Conservation (phyloP, 2,113 vertebrate genomes). For the Myrmecobius fasciatus region DNA sequence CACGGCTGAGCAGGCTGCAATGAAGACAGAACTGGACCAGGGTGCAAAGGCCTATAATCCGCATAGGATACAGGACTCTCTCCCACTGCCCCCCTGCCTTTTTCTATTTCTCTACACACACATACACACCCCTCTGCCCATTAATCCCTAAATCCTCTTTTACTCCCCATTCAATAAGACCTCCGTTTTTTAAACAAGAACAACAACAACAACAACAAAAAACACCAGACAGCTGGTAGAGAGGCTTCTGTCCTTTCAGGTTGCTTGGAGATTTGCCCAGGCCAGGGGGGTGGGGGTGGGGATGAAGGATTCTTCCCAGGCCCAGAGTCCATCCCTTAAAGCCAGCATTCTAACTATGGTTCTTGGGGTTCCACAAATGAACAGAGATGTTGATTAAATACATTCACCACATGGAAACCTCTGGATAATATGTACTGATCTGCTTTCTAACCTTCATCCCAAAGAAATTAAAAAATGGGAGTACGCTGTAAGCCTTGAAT, state of each 20-base stretch:
- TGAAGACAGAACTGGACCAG: not conserved
- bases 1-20: not conserved
- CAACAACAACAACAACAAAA: too few relatives aligned
- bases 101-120: not conserved
- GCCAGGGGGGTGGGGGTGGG: too few relatives aligned
- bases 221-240: not conserved
- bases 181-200: not conserved
- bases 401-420: not conserved
- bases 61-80: not conserved
- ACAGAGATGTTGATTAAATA: not conserved
- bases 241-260: not conserved
- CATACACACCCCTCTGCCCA: not conserved
- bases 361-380: not conserved
- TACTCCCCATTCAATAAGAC: not conserved
- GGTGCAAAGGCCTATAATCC: not conserved
- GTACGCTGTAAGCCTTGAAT: not conserved
- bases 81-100: not conserved
- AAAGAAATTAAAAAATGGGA: not conserved
- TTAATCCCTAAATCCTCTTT: not conserved
- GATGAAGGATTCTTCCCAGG: not conserved
- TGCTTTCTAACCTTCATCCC: not conserved
- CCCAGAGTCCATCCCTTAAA: not conserved
- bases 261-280: not conserved
- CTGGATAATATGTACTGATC: not conserved
- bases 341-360: not conserved